Conservation (phyloP, 2,113 vertebrate species). For the Cynoglossus semilaevis region DNA sequence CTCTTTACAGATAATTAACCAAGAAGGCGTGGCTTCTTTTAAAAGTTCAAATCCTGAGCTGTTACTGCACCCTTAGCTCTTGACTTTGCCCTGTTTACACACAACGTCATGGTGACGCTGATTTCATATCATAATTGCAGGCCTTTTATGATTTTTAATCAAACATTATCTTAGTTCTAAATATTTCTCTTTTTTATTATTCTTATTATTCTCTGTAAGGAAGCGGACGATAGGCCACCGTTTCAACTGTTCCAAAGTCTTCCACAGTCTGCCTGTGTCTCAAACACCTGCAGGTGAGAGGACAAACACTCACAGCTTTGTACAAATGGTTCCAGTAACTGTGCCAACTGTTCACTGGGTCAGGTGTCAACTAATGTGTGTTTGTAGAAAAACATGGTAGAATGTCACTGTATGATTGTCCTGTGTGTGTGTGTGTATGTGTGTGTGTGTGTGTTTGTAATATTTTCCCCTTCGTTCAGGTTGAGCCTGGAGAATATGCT, state of each 20-base stretch:
- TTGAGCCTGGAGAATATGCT: conserved; percentile 57
- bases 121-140: too few relatives aligned
- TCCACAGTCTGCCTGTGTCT: conserved; percentile 37
- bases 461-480: conserved; percentile 37
- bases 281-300: conserved; percentile 61
- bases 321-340: background rate
- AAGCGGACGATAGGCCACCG: conserved; percentile 32
- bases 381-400: conserved; percentile 35
- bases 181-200: background rate
- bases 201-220: conserved; percentile 37
- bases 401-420: background rate
- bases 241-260: conserved; percentile 47
- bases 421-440: background rate
- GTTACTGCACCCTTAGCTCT: conserved; percentile 32
- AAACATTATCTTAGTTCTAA: too few relatives aligned
- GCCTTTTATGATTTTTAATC: background rate
- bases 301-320: too few relatives aligned
- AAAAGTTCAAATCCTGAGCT: background rate
- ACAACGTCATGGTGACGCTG: conserved; percentile 10
- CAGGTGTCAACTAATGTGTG: conserved; percentile 22
- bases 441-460: conserved; percentile 12
- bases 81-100: conserved; percentile 66
- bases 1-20: conserved; percentile 26
- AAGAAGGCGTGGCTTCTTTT: background rate
- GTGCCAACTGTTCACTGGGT: conserved; percentile 7